Base-by-base conservation (phyloP, 2,113 vertebrate genomes). In the Ibidorhyncha struthersii region DNA sequence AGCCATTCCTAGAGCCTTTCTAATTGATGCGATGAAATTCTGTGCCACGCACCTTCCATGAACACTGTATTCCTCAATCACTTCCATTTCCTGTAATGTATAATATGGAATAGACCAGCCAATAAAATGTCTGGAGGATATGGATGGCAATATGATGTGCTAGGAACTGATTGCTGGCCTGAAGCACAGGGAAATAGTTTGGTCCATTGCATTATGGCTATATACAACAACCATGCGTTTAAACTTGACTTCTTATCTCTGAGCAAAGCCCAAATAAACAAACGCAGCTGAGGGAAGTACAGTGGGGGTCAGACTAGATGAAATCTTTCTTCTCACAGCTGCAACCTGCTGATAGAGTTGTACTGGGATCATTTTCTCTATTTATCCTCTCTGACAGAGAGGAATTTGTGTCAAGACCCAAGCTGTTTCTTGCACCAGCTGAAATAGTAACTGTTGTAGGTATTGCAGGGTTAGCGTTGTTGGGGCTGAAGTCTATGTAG, bases 231-330 rank as follows among this genome's bases (percentile, higher is more conserved):
- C 8, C 38, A 9, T 12, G 27, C 1, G 1, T 86, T 95, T 84
- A 67, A 82, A 79, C 26, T 52, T 52, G 36, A 70, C 41, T 94
- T 20, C 40, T 95, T 89, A 55, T 79, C 86, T 90, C 49, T 82
- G 61, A 92, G 62, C 16, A 6, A 56, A 94, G 86, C 49, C 86
- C 81, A 95, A 61, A 94, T 72, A 95, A 97, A 86, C 69, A 92
- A 87, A 30, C 2, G 6, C 62, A 93, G 81, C 62, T 87, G 40
- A 50, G 36, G 78, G 29, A 65, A 86, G 58, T 70, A 61, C 30
- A 16, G 22, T 65, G 36, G 62, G 58, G 34, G 25, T 82, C 58
- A 72, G 49, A 11, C 14, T 58, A 56, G 70, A 80, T 84, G 62
- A 79, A 85, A 70, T 94, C 69, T 86, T 92, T 53, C 43, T 85